Base-by-base conservation (phyloP, 1,140 invertebrate species). In the Gonioctena quinquepunctata region DNA sequence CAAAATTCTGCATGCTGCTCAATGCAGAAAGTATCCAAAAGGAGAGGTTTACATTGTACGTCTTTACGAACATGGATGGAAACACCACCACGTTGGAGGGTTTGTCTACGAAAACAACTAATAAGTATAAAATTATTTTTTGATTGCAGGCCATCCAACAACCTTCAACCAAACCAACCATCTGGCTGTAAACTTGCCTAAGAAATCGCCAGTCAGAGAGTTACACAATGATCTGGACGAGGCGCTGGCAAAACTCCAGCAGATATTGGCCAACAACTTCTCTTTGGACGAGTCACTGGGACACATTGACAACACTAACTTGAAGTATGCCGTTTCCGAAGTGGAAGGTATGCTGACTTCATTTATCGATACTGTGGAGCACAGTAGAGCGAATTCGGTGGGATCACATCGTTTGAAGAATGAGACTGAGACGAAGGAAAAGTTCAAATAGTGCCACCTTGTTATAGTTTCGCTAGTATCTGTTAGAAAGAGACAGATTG, bases 201-300 rank as follows among this genome's bases (percentile, higher is more conserved):
- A n/a, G 16, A 72, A 72, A 54, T 67, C 71, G 19, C 69, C 73
- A 13, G 72, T 74, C 16, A 60, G 74, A 61, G 65, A 77, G 52
- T 79, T 88, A 4, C 88, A 88, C 65, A 86, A 85, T 7, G 87
- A 88, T 72, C 70, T 89, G 16, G 88, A 89, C 72, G 86, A 86
- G 0, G 88, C 88, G 13, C 70, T 89, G 26, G 86, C 87, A 19
- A 83, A 87, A 27, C 71, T 89, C 65, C 87, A 89, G 72, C 86
- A 88, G 79, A 88, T 89, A 74, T 74, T 89, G 42, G 85, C 86
- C 3, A 87, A 87, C 68, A 89, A 88, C 79, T 89, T 88, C 70
- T 83, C 84, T 52, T 77, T 88, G 54, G 87, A 89, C 70, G 87
- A 82, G 69, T 80, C 79, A 11, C 62, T 87, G 64, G 85, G 84